Base-by-base conservation (phyloP, 2,888 invertebrate species). In the Xanthia togata region DNA sequence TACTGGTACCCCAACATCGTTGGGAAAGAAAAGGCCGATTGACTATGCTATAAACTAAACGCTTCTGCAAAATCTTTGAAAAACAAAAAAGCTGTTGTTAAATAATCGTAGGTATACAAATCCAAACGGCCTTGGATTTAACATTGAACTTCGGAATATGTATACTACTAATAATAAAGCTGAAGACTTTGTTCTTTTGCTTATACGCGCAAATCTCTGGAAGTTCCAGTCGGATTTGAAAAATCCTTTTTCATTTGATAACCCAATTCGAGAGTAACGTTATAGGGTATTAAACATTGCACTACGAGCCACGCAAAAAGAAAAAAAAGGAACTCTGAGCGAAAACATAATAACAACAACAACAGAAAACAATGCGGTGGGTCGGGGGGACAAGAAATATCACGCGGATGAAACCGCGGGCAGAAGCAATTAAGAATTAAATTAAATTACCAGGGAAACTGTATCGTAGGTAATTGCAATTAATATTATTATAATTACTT, bases 401-500 rank as follows among this genome's bases (percentile, higher is more conserved):
- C n/a, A 4, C n/a, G 23, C n/a, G n/a, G 3, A n/a, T 9, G 11
- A n/a, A 55, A n/a, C 1, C 55, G 4, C 4, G 12, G n/a, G 1
- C 12, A n/a, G 0, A 55, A 55, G 12, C 4, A 23, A 50, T 23
- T 50, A 55, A 55, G n/a, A n/a, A 55, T n/a, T 4, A 4, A 5
- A n/a, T 41, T 20, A 35, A 31, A 53, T 41, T 17, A 55, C 8
- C 1, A 5, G 5, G 57, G 17, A 35, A 26, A 0, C n/a, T 35
- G 35, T 23, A 38, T 20, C 38, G 23, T 9, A 31, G 14, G 8
- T 31, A 72, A 35, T 26, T 35, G 55, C 38, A 74, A 62, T 79
- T 4, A 31, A 73, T 41, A 41, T 41, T 14, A 41, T 47, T 26
- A 12, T 76, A 75, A 64, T 47, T 47, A 62, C 47, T 55, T 53